Conservation (phyloP, 2,797 vertebrate species). For the Malacoctenus gilli region DNA sequence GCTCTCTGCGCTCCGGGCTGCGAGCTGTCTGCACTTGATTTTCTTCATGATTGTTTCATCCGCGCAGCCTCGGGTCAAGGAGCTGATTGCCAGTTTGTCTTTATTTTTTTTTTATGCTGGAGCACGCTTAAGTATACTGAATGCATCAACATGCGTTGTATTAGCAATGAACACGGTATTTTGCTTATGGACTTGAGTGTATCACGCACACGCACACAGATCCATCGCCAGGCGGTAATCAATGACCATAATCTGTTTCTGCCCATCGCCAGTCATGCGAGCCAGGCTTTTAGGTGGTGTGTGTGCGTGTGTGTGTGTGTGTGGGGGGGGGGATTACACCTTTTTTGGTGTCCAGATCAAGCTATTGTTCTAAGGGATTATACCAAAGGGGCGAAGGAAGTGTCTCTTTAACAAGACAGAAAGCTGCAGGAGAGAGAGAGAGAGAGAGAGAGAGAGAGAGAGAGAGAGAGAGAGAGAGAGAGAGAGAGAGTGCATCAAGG, state of each 20-base stretch:
- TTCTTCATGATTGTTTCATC: too few species aligned
- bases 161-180: too few species aligned
- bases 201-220: too few species aligned
- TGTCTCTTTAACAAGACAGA: slow-evolving; percentile 73
- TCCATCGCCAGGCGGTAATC: too few species aligned
- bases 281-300: slow-evolving; percentile 78
- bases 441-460: neutral
- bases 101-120: too few species aligned
- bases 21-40: too few species aligned
- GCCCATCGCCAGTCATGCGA: slow-evolving; percentile 91
- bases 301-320: slow-evolving; percentile 20
- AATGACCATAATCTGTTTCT: slow-evolving; percentile 95
- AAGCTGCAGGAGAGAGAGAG: slow-evolving; percentile 49
- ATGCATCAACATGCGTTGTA: too few species aligned
- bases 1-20: too few species aligned
- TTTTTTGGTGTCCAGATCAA: slow-evolving; percentile 45
- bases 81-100: too few species aligned
- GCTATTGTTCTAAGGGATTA: slow-evolving; percentile 63
- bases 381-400: slow-evolving; percentile 71
- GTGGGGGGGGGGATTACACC: slow-evolving; percentile 1
- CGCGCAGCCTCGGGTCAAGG: too few species aligned
- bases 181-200: neutral
- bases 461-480: too few species aligned
- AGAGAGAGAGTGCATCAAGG: slow-evolving; percentile 12
- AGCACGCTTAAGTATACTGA: too few species aligned